Evolutionary conservation across 2,113 vertebrate genomes (phyloP).

Genomic region (Panurus biarmicus): DNA sequence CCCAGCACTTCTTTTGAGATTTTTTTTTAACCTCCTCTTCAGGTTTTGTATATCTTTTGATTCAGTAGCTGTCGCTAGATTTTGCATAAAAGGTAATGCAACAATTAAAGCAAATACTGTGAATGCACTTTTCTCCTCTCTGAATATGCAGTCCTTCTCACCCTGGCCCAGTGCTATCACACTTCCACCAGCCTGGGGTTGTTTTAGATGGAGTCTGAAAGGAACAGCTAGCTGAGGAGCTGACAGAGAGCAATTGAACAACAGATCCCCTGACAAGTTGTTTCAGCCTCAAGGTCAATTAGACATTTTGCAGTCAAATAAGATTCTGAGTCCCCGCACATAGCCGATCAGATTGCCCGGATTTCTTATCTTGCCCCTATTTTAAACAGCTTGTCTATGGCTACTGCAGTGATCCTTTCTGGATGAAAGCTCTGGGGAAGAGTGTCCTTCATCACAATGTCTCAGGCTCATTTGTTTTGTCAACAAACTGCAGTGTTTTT

Average conservation of each 20-base stretch:
- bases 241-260: neutral
- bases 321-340: neutral
- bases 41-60: neutral
- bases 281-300: conserved; percentile 43
- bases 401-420: neutral
- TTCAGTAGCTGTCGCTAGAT: neutral
- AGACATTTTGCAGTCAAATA: conserved; percentile 31
- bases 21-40: neutral
- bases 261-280: neutral
- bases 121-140: neutral
- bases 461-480: conserved; percentile 36
- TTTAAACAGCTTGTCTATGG: neutral
- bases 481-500: neutral
- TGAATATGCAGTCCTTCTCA: neutral
- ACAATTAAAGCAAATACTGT: neutral
- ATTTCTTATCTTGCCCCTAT: conserved; percentile 6
- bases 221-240: neutral
- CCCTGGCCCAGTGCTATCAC: neutral
- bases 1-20: neutral
- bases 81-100: neutral
- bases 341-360: neutral
- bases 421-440: neutral
- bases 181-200: neutral
- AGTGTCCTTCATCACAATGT: neutral
- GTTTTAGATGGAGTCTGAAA: neutral